phyloP scores from a whole-genome alignment of 2,797 vertebrate genomes.

The Cryptoprocta ferox region DNA sequence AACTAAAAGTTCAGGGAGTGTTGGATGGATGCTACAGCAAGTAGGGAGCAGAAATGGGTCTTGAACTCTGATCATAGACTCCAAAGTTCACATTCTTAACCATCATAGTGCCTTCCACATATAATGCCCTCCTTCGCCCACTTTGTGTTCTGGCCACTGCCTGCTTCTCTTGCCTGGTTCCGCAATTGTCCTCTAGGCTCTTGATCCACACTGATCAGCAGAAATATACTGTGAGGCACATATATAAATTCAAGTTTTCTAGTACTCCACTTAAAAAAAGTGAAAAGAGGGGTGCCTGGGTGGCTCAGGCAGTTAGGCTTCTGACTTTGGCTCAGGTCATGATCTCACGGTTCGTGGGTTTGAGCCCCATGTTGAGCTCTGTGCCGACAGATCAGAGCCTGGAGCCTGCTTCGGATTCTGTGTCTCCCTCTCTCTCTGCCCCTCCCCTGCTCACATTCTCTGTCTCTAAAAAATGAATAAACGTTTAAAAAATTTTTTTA shows the following conservation, averaged over 20 bases:
- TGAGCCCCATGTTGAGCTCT: too few relatives aligned
- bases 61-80: background rate
- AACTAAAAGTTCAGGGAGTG: conserved; percentile 27
- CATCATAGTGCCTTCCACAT: background rate
- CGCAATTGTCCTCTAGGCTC: background rate
- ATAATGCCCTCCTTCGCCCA: background rate
- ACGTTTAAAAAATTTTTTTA: too few relatives aligned
- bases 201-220: background rate
- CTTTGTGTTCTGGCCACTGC: background rate
- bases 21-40: background rate
- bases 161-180: background rate
- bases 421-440: too few relatives aligned
- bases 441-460: too few relatives aligned
- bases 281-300: too few relatives aligned
- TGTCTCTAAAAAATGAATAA: too few relatives aligned
- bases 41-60: background rate
- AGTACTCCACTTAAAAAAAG: background rate
- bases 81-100: background rate
- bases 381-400: too few relatives aligned
- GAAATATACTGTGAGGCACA: background rate
- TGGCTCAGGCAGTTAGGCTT: too few relatives aligned
- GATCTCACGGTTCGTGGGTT: too few relatives aligned
- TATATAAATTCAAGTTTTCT: too few relatives aligned
- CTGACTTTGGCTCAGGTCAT: too few relatives aligned
- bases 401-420: too few relatives aligned